Base-by-base conservation (phyloP, 37 sponge, comb jelly and placozoan species). In the Geodia barretti region DNA sequence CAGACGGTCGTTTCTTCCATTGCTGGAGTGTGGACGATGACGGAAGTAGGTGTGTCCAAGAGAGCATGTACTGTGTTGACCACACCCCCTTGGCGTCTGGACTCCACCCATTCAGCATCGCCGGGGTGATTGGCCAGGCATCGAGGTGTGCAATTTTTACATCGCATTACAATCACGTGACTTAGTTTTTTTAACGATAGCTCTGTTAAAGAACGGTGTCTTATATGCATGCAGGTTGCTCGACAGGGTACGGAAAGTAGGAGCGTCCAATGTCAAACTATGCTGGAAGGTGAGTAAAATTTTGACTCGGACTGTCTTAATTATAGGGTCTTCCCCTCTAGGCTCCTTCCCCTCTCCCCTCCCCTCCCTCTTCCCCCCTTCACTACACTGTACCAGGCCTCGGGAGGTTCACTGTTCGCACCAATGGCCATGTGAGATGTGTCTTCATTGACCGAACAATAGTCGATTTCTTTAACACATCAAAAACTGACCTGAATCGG, bases 381-480 rank as follows among this genome's bases (percentile, higher is more conserved):
- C 74, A 76, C 23, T 20, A 41, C 8, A 68, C 54, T 29, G 78
- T 84, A 26, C 47, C 76, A 0, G 85, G 70, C 4, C 32, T 84
- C 4, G 85, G 85, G 17, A 3, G 68, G 17, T 84, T 84, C 35
- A 84, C 41, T 37, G 85, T 72, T 23, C 60, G 35, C 28, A 28
- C 33, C 19, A 74, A 63, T 60, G 85, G 85, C 2, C 47, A 61
- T 25, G 30, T 84, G 24, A 8, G 62, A n/a, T 29, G 76, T 4
- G 70, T 39, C 28, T 84, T 77, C 39, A 1, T 25, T 9, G 78
- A 84, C 32, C 59, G 60, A 5, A 37, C 77, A 11, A 21, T 21
- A 28, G 36, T 84, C 2, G 85, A 84, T 20, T 58, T 75, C 70
- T 69, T 71, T 62, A 59, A 39, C 24, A 17, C 54, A 14, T 17